phyloP scores from a whole-genome alignment of 2,113 vertebrate genomes.

The Climacteris rufus region DNA sequence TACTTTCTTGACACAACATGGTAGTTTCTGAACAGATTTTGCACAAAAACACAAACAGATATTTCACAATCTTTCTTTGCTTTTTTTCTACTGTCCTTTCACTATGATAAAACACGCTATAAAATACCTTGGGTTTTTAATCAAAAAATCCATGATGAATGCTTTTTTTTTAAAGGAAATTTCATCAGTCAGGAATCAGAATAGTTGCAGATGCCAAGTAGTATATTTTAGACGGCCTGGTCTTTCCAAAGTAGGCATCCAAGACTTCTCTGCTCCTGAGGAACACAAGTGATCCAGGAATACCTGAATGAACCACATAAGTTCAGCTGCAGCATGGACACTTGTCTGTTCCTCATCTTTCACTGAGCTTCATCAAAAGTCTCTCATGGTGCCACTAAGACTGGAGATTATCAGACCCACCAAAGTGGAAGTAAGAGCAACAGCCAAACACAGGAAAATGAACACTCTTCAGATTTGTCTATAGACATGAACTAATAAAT shows the following conservation, averaged over 20 bases:
- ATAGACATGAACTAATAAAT: neutral
- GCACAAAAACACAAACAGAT: neutral
- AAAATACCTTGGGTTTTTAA: neutral
- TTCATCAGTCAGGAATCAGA: neutral
- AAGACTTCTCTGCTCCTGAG: neutral
- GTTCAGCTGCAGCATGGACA: neutral
- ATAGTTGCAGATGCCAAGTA: neutral
- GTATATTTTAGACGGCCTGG: neutral
- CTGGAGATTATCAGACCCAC: neutral
- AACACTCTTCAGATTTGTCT: neutral
- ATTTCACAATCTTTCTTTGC: neutral
- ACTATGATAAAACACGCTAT: neutral
- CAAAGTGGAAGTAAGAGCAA: neutral
- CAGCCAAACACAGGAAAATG: neutral
- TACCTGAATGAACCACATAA: neutral
- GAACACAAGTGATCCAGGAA: neutral
- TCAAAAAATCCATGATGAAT: neutral
- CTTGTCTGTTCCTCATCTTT: neutral
- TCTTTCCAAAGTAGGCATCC: neutral
- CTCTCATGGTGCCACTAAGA: neutral
- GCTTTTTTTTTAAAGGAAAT: neutral
- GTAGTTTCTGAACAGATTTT: neutral
- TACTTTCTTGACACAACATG: neutral
- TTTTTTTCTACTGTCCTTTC: neutral
- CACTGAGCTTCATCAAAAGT: neutral